Evolutionary conservation across 2,888 invertebrate genomes (phyloP), one percentile per base, ranked within the genome.

Genomic region (Lycophotia porphyrea): DNA sequence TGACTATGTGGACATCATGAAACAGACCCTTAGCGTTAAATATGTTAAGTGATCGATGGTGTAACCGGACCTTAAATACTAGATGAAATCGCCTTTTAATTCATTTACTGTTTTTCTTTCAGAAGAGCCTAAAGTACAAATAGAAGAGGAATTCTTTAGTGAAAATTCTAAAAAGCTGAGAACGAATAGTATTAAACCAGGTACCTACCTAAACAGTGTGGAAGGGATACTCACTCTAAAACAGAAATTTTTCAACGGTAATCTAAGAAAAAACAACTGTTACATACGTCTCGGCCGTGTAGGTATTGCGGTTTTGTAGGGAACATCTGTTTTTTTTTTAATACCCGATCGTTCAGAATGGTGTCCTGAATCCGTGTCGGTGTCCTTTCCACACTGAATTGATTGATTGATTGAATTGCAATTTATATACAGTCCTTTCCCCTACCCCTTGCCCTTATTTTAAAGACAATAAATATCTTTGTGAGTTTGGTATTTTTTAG

Each of bases 41-140:
- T 55, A 55, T 27, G 27, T 27, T 55, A 15, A 15, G 58, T 31
- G 58, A 31, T 58, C 58, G 21, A 58, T 58, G 21, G 58, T 58
- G 58, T 1, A 18, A 18, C 58, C 58, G 31, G 4, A 4, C 9
- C 2, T 18, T 8, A 18, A 18, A 1, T 49, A 11, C 3, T 68
- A 8, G 11, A 21, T 52, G 2, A 5, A 52, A 21, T 67, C 11
- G n/a, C 15, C 61, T 71, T 72, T 60, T 31, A 49, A 63, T 11
- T 15, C 5, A 36, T 21, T 66, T 52, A 13, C 18, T 47, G 18
- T 31, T 52, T n/a, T 70, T 64, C 44, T 84, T 88, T 61, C 93
- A 96, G 96, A 95, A 87, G 96, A 96, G 84, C 95, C 96, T 3
- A 95, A 96, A 90, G 90, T 95, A 68, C 95, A 96, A 89, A 93